These are phyloP conservation scores for Drosophila kuntzei DNA, from an alignment of 2,888 invertebrate species.

Conservation along the genomic window DNA sequence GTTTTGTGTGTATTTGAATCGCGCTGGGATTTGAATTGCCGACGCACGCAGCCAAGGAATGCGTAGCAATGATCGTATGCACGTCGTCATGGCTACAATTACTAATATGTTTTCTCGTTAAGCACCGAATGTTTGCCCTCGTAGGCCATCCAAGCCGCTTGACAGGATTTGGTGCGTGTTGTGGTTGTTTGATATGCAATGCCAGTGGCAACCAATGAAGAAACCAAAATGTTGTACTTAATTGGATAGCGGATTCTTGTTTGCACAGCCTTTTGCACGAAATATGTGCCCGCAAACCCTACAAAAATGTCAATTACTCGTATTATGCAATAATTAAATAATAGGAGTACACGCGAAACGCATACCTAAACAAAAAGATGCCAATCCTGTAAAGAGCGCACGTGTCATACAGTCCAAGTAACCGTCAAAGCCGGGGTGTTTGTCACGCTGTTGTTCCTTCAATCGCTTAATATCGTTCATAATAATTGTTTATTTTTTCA, in stretches of 20 bases:
- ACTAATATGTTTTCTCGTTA: conserved; percentile 80
- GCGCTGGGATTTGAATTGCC: conserved; percentile 18
- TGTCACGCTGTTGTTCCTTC: conserved; percentile 85
- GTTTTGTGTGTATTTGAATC: conserved; percentile 82
- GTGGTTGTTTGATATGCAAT: conserved; percentile 85
- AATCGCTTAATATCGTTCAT: conserved; percentile 86
- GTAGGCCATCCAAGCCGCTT: conserved; percentile 86
- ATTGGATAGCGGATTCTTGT: conserved; percentile 82
- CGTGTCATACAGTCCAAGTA: conserved; percentile 86
- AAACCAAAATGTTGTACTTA: conserved; percentile 84
- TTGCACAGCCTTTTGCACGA: conserved; percentile 84
- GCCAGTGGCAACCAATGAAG: conserved; percentile 81
- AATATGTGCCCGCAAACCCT: conserved; percentile 86
- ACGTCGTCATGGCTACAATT: conserved; percentile 47
- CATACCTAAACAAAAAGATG: conserved; percentile 85
- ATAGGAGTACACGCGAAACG: background rate
- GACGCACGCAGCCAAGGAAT: conserved; percentile 27
- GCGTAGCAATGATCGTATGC: conserved; percentile 32
- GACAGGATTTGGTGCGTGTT: conserved; percentile 85
- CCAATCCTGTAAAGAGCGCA: conserved; percentile 85
- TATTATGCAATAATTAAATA: conserved; percentile 63
- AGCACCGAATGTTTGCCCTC: conserved; percentile 85
- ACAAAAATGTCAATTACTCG: conserved; percentile 39
- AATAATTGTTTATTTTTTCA: conserved; percentile 46
- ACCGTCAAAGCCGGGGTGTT: conserved; percentile 85